A percentile compares a stretch with the other conserved stretches of the same genome.
These are phyloP conservation scores for Beroe forskalii DNA, from an alignment of 37 sponge, comb jelly and placozoan species.

Conservation along the genomic window DNA sequence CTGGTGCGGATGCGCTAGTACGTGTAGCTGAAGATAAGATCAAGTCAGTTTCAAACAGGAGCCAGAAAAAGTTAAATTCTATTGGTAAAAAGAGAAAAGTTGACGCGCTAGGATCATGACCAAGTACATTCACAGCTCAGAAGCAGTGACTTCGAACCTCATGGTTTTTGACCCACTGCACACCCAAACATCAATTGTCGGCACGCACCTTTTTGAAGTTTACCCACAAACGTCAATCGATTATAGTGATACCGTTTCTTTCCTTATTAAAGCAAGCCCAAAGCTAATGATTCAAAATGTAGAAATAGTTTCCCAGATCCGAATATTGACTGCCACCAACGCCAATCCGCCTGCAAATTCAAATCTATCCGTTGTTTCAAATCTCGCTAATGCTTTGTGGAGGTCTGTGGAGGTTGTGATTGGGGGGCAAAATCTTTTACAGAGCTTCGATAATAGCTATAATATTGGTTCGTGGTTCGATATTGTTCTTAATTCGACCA, in stretches of 20 bases:
- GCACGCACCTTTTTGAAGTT: not conserved
- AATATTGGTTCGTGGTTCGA: constrained; percentile 5
- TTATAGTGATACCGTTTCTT: not conserved
- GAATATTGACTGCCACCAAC: not conserved
- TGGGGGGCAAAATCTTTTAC: not conserved
- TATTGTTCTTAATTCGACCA: not conserved
- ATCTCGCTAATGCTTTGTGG: constrained; percentile 1
- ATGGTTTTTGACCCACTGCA: not conserved
- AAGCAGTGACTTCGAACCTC: not conserved
- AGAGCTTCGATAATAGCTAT: not conserved
- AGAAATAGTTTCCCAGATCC: not conserved
- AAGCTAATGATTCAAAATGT: not conserved
- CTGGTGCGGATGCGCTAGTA: not conserved
- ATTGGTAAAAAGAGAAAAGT: not conserved
- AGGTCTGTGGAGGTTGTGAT: constrained; percentile 1
- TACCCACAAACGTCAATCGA: constrained; percentile 18
- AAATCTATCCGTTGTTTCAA: not conserved
- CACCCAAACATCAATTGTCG: constrained; percentile 2
- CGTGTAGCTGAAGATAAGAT: constrained; percentile 8
- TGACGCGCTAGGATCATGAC: constrained; percentile 49
- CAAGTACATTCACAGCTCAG: constrained; percentile 11
- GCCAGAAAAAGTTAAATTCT: not conserved
- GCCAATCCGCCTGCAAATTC: not conserved
- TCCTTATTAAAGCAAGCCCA: not conserved
- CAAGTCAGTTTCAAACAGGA: not conserved